Evolutionary conservation across 2,113 vertebrate genomes (phyloP).

Genomic region (Bubo scandiacus): DNA sequence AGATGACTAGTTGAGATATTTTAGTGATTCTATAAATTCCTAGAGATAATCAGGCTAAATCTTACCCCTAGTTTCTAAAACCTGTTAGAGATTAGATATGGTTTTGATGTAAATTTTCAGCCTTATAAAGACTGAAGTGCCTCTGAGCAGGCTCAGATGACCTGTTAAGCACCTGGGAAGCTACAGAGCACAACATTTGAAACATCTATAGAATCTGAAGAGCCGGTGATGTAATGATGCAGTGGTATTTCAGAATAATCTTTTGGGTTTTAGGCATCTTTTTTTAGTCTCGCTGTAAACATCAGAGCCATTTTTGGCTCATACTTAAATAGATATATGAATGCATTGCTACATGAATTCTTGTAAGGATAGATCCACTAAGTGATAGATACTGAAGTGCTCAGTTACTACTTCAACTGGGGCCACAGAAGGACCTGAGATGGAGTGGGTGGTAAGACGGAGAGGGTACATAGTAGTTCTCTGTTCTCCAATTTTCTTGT

Average conservation of each 20-base stretch:
- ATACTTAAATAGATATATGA: neutral
- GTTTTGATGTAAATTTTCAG: neutral
- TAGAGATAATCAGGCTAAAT: neutral
- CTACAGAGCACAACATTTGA: neutral
- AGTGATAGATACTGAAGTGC: neutral
- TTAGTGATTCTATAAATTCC: neutral
- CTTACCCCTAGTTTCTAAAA: neutral
- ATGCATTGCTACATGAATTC: neutral
- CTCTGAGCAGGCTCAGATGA: neutral
- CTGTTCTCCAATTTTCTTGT: neutral
- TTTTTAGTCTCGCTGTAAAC: neutral
- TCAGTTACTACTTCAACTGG: neutral
- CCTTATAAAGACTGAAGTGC: neutral
- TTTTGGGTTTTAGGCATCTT: neutral
- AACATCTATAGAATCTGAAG: neutral
- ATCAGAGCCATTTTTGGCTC: neutral
- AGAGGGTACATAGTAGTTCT: neutral
- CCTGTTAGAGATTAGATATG: neutral
- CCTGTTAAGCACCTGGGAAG: neutral
- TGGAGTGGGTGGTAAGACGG: neutral
- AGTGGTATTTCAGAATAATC: neutral
- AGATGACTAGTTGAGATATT: neutral
- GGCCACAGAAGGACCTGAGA: neutral
- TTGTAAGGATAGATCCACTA: neutral
- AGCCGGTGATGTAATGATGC: neutral